Evolutionary conservation across 2,888 invertebrate genomes (phyloP), one percentile per base, ranked within the genome.

Genomic region (Tenthredo livida): DNA sequence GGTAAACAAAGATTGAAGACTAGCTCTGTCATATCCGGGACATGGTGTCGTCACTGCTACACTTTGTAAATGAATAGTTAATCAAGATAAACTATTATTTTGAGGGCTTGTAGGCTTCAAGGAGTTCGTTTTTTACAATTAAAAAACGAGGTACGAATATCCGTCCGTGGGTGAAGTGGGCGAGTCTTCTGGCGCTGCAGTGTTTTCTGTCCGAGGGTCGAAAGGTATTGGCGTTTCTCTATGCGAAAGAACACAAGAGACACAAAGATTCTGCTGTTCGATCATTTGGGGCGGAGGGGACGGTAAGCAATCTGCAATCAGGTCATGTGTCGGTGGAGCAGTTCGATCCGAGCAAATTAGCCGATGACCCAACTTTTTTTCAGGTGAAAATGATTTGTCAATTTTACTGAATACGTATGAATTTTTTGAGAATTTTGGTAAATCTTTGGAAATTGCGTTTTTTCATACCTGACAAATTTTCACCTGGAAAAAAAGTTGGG

Each of bases 1-100:
- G 88, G 91, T 91, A 86, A 80, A 58, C 65, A 1, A n/a, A 25
- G 21, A 61, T 17, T 17, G 17, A 17, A 50, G 9, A 5, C 17
- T 17, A 25, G 25, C 21, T 29, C 2, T 4, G 17, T 50, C 21
- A 17, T 4, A 77, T 77, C 77, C 3, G 37, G 17, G 17, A 12
- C 12, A 10, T 6, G 37, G 29, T 70, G 29, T 17, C 33, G 17
- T 73, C 21, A 17, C 15, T 73, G 40, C 15, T 72, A 40, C 7
- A 43, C 17, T 29, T 73, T 73, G 17, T 17, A 21, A 73, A 29
- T 73, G 40, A 21, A 4, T 15, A n/a, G 12, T 1, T 40, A 73
- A 43, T 40, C 15, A 9, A 21, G 21, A 73, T 43, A 10, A 2
- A 43, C 9, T 2, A 43, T 73, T 4, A 43, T 70, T 43, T 33